Evolutionary conservation across 2,888 invertebrate genomes (phyloP).

Genomic region (Hypomecis atomaria): DNA sequence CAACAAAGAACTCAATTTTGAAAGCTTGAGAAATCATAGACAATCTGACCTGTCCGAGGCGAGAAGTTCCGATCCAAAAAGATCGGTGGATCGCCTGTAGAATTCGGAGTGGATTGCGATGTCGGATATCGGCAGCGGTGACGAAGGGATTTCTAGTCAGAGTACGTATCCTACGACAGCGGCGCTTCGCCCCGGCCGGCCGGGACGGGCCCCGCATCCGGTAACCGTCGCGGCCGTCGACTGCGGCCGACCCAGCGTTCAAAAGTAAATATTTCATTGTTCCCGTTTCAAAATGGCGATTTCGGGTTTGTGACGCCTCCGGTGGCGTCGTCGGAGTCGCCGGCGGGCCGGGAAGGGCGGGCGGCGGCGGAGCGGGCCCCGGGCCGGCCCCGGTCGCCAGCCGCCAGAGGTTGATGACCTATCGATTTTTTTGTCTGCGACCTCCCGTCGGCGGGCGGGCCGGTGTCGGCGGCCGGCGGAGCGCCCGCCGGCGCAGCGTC

Average conservation of each 20-base stretch:
- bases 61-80: slow-evolving; percentile 72
- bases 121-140: slow-evolving; percentile 92
- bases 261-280: slow-evolving; percentile 84
- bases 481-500: slow-evolving; percentile 51
- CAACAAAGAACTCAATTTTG: slow-evolving; percentile 64
- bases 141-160: slow-evolving; percentile 91
- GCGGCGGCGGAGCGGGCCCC: slow-evolving; percentile 61
- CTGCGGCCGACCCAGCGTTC: slow-evolving; percentile 65
- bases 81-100: slow-evolving; percentile 81
- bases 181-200: slow-evolving; percentile 53
- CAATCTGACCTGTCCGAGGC: slow-evolving; percentile 66
- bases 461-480: slow-evolving; percentile 62
- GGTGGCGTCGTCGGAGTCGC: slow-evolving; percentile 47
- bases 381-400: slow-evolving; percentile 69
- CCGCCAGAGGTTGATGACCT: slow-evolving; percentile 81
- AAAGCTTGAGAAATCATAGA: slow-evolving; percentile 74
- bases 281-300: slow-evolving; percentile 85
- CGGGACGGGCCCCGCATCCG: slow-evolving; percentile 55
- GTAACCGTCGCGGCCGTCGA: slow-evolving; percentile 59
- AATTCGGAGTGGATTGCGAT: slow-evolving; percentile 86
- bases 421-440: slow-evolving; percentile 84
- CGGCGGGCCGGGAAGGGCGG: slow-evolving; percentile 54
- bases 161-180: slow-evolving; percentile 86
- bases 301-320: slow-evolving; percentile 62
- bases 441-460: slow-evolving; percentile 77